Conservation (phyloP, 2,888 invertebrate species). For the Salticus scenicus region DNA sequence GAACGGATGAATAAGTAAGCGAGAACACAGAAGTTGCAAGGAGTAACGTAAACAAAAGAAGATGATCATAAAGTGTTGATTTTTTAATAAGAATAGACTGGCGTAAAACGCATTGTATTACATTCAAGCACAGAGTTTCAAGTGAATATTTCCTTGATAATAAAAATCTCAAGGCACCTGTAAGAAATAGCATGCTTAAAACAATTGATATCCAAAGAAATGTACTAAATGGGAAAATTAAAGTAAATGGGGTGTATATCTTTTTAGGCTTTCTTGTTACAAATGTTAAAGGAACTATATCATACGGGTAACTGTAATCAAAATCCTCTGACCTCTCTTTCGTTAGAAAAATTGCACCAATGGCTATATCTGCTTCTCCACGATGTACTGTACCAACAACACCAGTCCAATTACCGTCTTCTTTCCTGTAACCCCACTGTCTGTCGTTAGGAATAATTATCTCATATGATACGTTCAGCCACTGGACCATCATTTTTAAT, state of each 20-base stretch:
- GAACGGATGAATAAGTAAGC: background rate
- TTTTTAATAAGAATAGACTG: background rate
- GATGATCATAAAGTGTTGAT: background rate
- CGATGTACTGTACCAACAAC: background rate
- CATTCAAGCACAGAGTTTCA: background rate
- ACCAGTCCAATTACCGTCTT: background rate
- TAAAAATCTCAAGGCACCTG: background rate
- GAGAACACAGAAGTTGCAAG: background rate
- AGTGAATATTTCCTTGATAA: background rate
- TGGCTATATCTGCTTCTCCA: background rate
- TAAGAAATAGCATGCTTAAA: background rate
- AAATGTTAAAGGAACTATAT: background rate
- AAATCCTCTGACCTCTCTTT: background rate
- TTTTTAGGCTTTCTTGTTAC: background rate
- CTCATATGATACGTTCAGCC: background rate
- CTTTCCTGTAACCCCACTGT: background rate
- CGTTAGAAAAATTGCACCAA: background rate
- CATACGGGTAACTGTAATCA: conserved; percentile 24
- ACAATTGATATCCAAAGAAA: background rate
- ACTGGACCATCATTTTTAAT: background rate
- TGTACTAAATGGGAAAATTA: conserved; percentile 16
- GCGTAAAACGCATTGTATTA: background rate
- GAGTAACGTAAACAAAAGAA: background rate
- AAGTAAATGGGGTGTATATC: background rate
- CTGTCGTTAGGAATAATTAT: background rate